Percentiles rank a stretch among this genome's conserved stretches.
phyloP scores from a whole-genome alignment of 92 coral and sea anemone genomes.

The Galaxea fascicularis region DNA sequence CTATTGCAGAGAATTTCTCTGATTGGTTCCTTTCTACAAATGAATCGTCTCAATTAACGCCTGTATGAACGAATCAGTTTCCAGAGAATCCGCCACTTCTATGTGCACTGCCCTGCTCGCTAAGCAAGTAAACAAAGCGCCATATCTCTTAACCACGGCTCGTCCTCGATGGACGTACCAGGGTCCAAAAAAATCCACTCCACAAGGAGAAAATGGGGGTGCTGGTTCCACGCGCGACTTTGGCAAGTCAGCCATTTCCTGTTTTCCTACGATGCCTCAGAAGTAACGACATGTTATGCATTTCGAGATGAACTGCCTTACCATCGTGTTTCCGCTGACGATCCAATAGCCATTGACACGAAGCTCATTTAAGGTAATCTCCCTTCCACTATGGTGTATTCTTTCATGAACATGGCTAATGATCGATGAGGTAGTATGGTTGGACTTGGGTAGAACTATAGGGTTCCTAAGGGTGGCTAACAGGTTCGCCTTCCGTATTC shows the following conservation, averaged over 20 bases:
- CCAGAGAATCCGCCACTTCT: slow-evolving; percentile 58
- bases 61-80: slow-evolving; percentile 56
- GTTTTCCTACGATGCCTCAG: slow-evolving; percentile 58
- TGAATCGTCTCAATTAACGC: slow-evolving; percentile 62
- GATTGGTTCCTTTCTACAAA: slow-evolving; percentile 45
- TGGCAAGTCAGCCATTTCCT: slow-evolving; percentile 75
- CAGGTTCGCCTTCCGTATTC: too few species aligned
- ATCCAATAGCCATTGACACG: slow-evolving; percentile 65
- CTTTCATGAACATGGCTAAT: slow-evolving; percentile 50
- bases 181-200: slow-evolving; percentile 63
- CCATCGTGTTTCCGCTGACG: slow-evolving; percentile 56
- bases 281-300: slow-evolving; percentile 63
- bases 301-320: slow-evolving; percentile 53
- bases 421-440: slow-evolving; percentile 44
- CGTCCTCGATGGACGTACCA: slow-evolving; percentile 67
- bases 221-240: slow-evolving; percentile 57
- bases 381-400: slow-evolving; percentile 71
- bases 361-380: slow-evolving; percentile 57
- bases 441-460: slow-evolving; percentile 56
- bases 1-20: slow-evolving; percentile 46
- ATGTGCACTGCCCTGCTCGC: slow-evolving; percentile 64
- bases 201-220: slow-evolving; percentile 65
- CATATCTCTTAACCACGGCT: slow-evolving; percentile 55
- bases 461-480: slow-evolving; percentile 58
- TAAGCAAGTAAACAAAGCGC: too few species aligned